Base-by-base conservation (phyloP, 2,797 vertebrate species). In the Enteromius treurensis region DNA sequence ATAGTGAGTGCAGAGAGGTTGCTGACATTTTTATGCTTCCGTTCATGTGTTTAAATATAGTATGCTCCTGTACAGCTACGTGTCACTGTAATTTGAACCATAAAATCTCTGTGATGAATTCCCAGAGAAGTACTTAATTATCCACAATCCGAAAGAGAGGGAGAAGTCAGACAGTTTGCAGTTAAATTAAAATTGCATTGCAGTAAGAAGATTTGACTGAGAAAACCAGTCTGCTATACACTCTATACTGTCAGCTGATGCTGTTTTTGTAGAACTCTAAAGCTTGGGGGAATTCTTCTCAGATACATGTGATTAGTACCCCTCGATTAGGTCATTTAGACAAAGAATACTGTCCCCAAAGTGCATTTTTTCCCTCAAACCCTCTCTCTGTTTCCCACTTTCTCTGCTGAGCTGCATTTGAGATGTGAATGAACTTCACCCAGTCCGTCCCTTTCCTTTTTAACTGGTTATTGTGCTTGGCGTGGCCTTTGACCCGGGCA, bases 361-460 rank as follows among this genome's bases (percentile, higher is more conserved):
- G 64, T 11, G 0, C 55, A 51, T 53, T 69, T 69, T 26, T 14
- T 19, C 15, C 21, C 21, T n/a, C 47, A 55, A 53, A 23, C 71
- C 23, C 70, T 40, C 58, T 67, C 47, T 62, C 64, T 37, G 26
- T 67, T 19, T 71, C 21, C 47, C 45, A 53, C 45, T 78, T 69
- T 40, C 23, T 51, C 23, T 60, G 19, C 19, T 2, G 40, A 70
- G 64, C 64, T 32, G 84, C 68, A 82, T 79, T 85, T 82, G 37
- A 71, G 76, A 74, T 58, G 69, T 85, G 80, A 85, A 82, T 85
- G 80, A 82, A 79, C 69, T 86, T 82, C 80, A 86, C 84, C 75
- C 84, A 4, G 49, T 64, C 37, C 21, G 23, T 80, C 53, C 77
- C 75, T 60, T 77, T 75, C 65, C 74, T 58, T 80, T 87, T 76